Percentiles rank a stretch among this genome's conserved stretches.
Conservation (phyloP, 2,797 vertebrate genomes). For the Falco concolor region DNA sequence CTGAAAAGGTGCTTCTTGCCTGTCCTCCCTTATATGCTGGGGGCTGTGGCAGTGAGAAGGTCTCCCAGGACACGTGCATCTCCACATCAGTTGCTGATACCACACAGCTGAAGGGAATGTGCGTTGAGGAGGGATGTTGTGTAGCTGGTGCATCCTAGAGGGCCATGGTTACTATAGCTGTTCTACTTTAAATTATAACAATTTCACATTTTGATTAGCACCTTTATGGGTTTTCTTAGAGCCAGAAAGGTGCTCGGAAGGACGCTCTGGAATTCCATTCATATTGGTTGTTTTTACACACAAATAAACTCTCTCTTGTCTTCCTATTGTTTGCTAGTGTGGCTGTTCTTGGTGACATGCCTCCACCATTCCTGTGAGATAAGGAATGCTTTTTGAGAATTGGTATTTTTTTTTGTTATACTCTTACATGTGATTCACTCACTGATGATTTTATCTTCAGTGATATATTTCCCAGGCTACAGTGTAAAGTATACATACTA, state of each 20-base stretch:
- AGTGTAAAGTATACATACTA: background rate
- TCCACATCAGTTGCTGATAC: background rate
- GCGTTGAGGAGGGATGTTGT: background rate
- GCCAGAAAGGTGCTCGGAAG: background rate
- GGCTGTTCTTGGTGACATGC: background rate
- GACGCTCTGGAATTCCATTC: background rate
- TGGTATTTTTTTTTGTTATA: background rate
- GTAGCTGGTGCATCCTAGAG: too few relatives aligned
- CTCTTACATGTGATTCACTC: background rate
- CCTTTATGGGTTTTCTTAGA: background rate
- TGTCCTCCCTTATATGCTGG: rapidly evolving
- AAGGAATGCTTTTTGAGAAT: background rate
- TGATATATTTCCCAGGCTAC: background rate
- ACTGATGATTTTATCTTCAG: background rate
- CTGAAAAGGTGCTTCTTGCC: rapidly evolving
- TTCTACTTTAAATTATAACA: background rate
- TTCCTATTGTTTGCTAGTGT: background rate
- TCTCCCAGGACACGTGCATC: background rate
- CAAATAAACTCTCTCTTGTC: background rate
- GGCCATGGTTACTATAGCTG: background rate
- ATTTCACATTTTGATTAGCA: background rate
- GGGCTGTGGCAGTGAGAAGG: background rate
- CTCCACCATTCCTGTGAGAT: background rate
- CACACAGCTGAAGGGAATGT: background rate
- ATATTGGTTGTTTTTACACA: background rate